Conservation (phyloP, 2,113 vertebrate genomes). For the Callipepla squamata region DNA sequence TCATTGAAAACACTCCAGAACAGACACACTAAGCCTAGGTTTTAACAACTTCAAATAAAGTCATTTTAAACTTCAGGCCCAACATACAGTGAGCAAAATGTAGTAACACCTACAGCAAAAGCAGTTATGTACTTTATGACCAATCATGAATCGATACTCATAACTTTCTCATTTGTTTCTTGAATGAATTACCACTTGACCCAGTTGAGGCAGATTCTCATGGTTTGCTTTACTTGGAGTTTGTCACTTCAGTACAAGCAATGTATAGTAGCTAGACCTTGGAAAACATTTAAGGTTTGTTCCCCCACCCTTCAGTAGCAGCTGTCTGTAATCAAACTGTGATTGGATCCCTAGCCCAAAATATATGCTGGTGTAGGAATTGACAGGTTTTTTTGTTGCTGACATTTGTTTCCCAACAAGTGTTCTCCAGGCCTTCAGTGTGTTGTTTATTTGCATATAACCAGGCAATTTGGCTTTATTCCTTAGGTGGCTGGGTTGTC, state of each 20-base stretch:
- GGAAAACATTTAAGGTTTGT: background rate
- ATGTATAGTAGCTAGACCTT: background rate
- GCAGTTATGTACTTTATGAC: background rate
- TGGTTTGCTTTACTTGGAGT: background rate
- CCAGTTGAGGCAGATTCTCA: background rate
- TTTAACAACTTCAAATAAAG: background rate
- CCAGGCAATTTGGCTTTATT: background rate
- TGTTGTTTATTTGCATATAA: background rate
- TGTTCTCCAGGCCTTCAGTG: background rate
- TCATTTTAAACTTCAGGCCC: background rate
- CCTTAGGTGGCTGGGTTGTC: slow-evolving; percentile 88
- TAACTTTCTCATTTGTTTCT: background rate
- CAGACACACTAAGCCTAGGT: background rate
- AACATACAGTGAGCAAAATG: background rate
- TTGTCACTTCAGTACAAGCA: fast-evolving
- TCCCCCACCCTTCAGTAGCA: background rate
- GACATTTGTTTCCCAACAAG: background rate
- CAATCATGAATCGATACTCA: background rate
- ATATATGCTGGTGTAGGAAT: background rate
- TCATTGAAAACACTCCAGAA: background rate
- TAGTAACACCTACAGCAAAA: background rate
- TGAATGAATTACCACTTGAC: background rate
- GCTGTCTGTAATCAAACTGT: background rate
- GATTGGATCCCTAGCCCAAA: background rate
- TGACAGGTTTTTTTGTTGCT: background rate